Base-by-base conservation (phyloP, 2,888 invertebrate species). In the Rotaria sp. region DNA sequence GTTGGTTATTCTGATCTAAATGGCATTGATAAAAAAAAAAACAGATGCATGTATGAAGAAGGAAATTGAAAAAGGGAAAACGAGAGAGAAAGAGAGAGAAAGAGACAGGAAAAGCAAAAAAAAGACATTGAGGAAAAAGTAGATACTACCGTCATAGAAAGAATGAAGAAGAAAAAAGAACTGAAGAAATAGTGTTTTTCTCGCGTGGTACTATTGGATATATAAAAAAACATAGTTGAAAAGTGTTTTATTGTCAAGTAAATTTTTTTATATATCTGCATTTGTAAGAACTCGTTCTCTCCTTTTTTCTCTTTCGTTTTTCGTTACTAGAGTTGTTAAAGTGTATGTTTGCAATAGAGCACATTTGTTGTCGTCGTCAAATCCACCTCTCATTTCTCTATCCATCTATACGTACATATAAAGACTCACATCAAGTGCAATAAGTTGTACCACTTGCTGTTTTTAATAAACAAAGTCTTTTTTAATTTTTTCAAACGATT, bases 201-300 rank as follows among this genome's bases (percentile, higher is more conserved):
- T 67, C 15, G 11, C 67, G 15, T 67, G 35, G 35, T 67, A 30
- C 67, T 35, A 67, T 67, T 2, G 35, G 30, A 67, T 67, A 67
- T 18, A 67, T 35, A 35, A 67, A 67, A 59, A 30, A 67, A 57
- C 30, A 67, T 30, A 35, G 30, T 67, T 67, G 67, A 30, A 67
- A 67, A 67, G 35, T 67, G 67, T 35, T 67, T 67, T 67, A 67
- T 67, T 67, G 67, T 67, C 67, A 67, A 67, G 15, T 67, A 67
- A 67, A 35, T 35, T 67, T 67, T 57, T 57, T n/a, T 67, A 35
- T 35, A 67, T 67, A 67, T 67, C 67, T 67, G 35, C 67, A 35
- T 35, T 35, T 35, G 15, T 13, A 67, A 67, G 67, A 35, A 18
- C 30, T 52, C 52, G 4, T 24, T 24, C 52, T 52, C 52, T 52